phyloP scores from a whole-genome alignment of 2,888 invertebrate species.

The Tachina fera region DNA sequence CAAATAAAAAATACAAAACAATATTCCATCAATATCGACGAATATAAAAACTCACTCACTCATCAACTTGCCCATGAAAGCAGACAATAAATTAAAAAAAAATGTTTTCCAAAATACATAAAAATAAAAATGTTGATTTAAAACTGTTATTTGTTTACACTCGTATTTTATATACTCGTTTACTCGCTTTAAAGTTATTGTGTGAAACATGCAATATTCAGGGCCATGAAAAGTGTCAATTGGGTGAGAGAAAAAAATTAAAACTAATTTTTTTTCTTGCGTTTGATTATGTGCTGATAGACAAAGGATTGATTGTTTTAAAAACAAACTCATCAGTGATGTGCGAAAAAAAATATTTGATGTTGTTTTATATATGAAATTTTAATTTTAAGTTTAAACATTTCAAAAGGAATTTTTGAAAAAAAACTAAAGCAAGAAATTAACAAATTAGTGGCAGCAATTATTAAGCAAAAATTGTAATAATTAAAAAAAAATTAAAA shows the following conservation, averaged over 20 bases:
- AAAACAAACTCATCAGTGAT: constrained; percentile 33
- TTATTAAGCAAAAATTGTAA: too few species aligned
- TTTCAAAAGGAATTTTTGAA: neutral
- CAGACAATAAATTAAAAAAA: neutral
- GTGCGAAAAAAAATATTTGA: neutral
- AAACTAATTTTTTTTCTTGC: neutral
- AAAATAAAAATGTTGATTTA: constrained; percentile 17
- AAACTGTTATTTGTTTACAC: constrained; percentile 28
- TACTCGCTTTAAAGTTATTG: neutral
- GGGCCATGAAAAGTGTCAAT: constrained; percentile 12
- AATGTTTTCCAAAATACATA: neutral
- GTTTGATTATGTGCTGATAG: constrained; percentile 32
- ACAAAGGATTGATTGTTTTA: constrained; percentile 45
- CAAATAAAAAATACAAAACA: too few species aligned
- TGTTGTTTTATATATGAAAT: neutral
- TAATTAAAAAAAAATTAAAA: too few species aligned
- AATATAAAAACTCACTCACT: too few species aligned
- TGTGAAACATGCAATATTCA: neutral
- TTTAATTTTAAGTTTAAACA: neutral
- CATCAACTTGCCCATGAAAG: neutral
- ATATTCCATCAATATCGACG: too few species aligned
- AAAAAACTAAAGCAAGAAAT: neutral
- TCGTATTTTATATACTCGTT: neutral
- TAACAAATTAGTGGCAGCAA: too few species aligned
- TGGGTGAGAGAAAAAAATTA: constrained; percentile 1